Evolutionary conservation across 2,888 invertebrate genomes (phyloP).

Genomic region (Ctenicera cuprea): DNA sequence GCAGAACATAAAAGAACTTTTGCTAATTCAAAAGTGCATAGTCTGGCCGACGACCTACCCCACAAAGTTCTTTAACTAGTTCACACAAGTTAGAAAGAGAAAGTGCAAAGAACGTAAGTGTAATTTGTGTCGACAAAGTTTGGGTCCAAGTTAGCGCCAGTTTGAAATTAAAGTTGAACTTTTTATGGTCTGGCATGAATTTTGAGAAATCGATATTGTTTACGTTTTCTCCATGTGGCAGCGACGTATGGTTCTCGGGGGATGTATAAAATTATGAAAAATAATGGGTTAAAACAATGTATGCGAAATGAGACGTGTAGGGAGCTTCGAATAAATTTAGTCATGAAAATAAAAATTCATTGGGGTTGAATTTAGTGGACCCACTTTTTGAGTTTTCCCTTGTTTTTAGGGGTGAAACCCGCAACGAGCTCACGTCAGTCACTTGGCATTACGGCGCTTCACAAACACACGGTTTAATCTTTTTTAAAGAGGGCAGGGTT

Average conservation of each 20-base stretch:
- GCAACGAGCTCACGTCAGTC: constrained; percentile 70
- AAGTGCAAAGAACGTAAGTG: constrained; percentile 72
- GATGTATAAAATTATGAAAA: constrained; percentile 49
- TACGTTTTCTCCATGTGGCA: constrained; percentile 63
- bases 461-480: constrained; percentile 73
- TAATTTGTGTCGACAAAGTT: constrained; percentile 72
- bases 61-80: constrained; percentile 70
- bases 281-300: constrained; percentile 46
- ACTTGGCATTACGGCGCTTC: constrained; percentile 71
- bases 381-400: constrained; percentile 55
- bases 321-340: constrained; percentile 43
- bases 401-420: constrained; percentile 55
- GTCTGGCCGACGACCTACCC: constrained; percentile 70
- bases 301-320: constrained; percentile 31
- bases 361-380: constrained; percentile 50
- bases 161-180: constrained; percentile 71
- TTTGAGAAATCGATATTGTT: constrained; percentile 72
- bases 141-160: constrained; percentile 70
- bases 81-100: constrained; percentile 71
- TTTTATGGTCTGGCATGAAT: constrained; percentile 71
- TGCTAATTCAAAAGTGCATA: constrained; percentile 68
- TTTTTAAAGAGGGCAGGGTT: constrained; percentile 73
- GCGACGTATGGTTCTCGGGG: constrained; percentile 44
- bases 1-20: constrained; percentile 62
- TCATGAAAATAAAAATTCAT: constrained; percentile 51